Evolutionary conservation across 1,140 invertebrate species (phyloP).

Genomic region (Aphelenchoides besseyi): DNA sequence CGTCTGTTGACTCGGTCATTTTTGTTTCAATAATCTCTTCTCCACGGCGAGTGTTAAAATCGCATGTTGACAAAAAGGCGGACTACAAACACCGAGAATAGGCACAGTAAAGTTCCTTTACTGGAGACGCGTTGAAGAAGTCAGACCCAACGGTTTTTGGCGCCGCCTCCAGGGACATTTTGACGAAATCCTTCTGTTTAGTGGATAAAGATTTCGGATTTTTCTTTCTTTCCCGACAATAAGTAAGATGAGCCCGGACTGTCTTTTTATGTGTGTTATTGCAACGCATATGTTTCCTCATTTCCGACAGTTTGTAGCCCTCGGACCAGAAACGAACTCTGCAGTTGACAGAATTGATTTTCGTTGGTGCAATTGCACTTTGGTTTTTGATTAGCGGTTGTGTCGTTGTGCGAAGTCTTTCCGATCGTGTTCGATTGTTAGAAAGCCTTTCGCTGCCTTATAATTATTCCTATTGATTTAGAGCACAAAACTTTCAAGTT

Average conservation of each 20-base stretch:
- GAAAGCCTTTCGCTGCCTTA: too few species aligned
- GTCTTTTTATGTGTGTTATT: neutral
- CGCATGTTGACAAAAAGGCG: conserved; percentile 1
- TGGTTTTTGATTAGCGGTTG: neutral
- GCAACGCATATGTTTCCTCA: neutral
- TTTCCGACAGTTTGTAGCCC: neutral
- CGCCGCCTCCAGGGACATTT: conserved; percentile 4
- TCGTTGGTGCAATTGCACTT: neutral
- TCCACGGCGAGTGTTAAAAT: too few species aligned
- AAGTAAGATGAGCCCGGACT: neutral
- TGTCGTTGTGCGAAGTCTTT: neutral
- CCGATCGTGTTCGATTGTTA: too few species aligned
- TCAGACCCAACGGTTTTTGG: neutral
- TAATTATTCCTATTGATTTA: too few species aligned
- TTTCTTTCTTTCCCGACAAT: conserved; percentile 1
- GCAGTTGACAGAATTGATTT: neutral
- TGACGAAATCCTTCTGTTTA: neutral
- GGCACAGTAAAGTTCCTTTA: neutral
- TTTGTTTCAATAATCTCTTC: too few species aligned
- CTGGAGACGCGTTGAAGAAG: neutral
- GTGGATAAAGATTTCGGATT: neutral
- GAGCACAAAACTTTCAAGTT: too few species aligned
- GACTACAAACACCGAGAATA: neutral
- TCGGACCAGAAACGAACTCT: neutral
- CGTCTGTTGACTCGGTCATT: too few species aligned